Base-by-base conservation (phyloP, 1,140 invertebrate species). In the Apis cerana region DNA sequence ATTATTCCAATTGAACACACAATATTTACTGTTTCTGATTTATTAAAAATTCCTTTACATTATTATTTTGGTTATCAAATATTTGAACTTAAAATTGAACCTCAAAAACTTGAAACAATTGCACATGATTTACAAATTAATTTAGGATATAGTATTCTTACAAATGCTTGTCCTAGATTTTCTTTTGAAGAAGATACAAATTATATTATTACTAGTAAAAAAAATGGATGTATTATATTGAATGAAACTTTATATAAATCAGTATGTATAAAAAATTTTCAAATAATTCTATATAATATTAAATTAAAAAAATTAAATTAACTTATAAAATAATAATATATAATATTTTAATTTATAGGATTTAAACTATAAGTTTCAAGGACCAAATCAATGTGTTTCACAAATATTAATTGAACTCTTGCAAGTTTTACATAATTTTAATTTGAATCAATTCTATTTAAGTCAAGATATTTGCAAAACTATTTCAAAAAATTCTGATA, bases 101-200 rank as follows among this genome's bases (percentile, higher is more conserved):
- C 95, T 1, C 83, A 93, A 21, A 93, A 95, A 70, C 95, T 96
- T 62, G 96, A 96, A 87, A 75, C 88, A 1, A 92, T 95, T 83
- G 95, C 95, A 19, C 85, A 90, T 5, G 95, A 94, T 62, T 88
- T 96, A 8, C 95, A 95, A 89, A 90, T 96, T 33, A 96, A 96
- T 93, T 92, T 96, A 62, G 93, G 96, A 3, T 94, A 96, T 85
- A 95, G 95, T 27, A 94, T 96, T 21, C 93, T 95, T 12, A 88
- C 94, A 2, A 95, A 95, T 85, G 95, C 94, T 74, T 96, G 95
- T 80, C 95, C 95, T 1, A 94, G 94, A 71, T 88, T 96, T 59
- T 89, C 75, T 21, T 90, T 71, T 58, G 58, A 74, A 43, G 76
- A 80, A 50, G 82, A 90, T 75, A 84, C 88, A 48, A 88, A 83